Base-by-base conservation (phyloP, 2,113 vertebrate genomes). In the Grammomys dolichurus region DNA sequence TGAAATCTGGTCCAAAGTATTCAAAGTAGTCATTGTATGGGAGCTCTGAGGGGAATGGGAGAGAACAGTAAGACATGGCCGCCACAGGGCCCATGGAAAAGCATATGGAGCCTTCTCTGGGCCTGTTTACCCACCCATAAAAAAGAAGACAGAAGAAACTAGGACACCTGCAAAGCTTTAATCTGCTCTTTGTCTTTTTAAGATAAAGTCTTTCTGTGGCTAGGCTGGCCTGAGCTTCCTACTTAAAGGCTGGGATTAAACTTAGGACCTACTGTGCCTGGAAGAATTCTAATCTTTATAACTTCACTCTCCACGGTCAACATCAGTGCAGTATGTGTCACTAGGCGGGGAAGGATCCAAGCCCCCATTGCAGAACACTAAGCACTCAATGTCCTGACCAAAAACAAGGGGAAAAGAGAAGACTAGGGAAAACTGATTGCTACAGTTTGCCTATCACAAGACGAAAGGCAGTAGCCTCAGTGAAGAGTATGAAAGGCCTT, bases 21-120 rank as follows among this genome's bases (percentile, higher is more conserved):
- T 99, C 99, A 26, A 99, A 99, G 98, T 99, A 99, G 93, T 99
- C 99, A 0, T 99, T 99, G 98, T 99, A 99, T 0, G 99, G 99
- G 94, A 99, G 99, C 96, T 99, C 99, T 99, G 98, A 24, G 54
- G 89, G 33, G 10, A 58, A 70, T 19, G 4, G 12, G 58, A 75
- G 33, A 91, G 77, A 63, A 90, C 31, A 91, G 48, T 80, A 70
- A 87, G 75, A 95, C 43, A 19, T 28, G 43, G 67, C 48, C 22
- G 48, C n/a, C 72, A 72, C 2, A 7, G 58, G 36, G 84, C 46
- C 80, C 54, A 17, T 36, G 93, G 54, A 87, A 92, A 92, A 94
- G 31, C 88, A 95, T 46, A 9, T 60, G 43, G 9, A 51, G 85
- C 46, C 75, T 96, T 93, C 65, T 88, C 58, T 72, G 51, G 31